phyloP scores from a whole-genome alignment of 2,888 invertebrate species.

The Xiphydria camelus region DNA sequence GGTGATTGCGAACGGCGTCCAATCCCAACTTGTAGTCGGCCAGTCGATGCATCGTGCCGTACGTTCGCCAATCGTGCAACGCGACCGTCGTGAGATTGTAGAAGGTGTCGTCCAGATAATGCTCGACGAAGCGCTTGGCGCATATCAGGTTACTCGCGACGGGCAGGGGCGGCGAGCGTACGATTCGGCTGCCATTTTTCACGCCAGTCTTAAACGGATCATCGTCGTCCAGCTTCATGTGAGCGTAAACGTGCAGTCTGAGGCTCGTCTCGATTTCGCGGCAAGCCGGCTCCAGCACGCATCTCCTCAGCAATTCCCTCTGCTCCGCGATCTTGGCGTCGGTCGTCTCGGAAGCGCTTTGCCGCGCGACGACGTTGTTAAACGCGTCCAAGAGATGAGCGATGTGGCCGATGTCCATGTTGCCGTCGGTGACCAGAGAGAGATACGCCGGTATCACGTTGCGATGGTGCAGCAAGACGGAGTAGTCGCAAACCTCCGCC shows the following conservation, averaged over 20 bases:
- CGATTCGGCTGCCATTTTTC: slow-evolving; percentile 66
- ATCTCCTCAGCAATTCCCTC: slow-evolving; percentile 60
- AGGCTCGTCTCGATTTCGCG: slow-evolving; percentile 91
- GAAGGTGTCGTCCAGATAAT: slow-evolving; percentile 91
- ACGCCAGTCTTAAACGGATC: slow-evolving; percentile 71
- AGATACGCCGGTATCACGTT: slow-evolving; percentile 53
- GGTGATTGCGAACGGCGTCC: slow-evolving; percentile 83
- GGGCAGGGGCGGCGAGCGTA: slow-evolving; percentile 37
- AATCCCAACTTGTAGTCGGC: slow-evolving; percentile 83
- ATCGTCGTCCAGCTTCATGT: slow-evolving; percentile 75
- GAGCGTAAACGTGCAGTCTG: slow-evolving; percentile 88
- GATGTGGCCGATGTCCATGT: slow-evolving; percentile 43
- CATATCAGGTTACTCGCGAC: slow-evolving; percentile 38
- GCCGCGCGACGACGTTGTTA: slow-evolving; percentile 38
- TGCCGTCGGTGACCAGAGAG: slow-evolving; percentile 39
- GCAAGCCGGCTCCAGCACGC: slow-evolving; percentile 73
- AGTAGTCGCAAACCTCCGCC: slow-evolving; percentile 45
- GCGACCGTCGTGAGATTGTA: slow-evolving; percentile 98
- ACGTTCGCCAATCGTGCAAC: slow-evolving; percentile 96
- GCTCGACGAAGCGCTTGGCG: slow-evolving; percentile 68
- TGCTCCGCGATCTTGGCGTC: slow-evolving; percentile 31
- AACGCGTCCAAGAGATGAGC: slow-evolving; percentile 48
- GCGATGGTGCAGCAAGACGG: slow-evolving; percentile 49
- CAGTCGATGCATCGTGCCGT: slow-evolving; percentile 94
- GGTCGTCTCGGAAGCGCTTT: slow-evolving; percentile 26